Evolutionary conservation across 2,113 vertebrate species (phyloP), one percentile per base, ranked within the genome.

Genomic region (Pseudorasbora parva): DNA sequence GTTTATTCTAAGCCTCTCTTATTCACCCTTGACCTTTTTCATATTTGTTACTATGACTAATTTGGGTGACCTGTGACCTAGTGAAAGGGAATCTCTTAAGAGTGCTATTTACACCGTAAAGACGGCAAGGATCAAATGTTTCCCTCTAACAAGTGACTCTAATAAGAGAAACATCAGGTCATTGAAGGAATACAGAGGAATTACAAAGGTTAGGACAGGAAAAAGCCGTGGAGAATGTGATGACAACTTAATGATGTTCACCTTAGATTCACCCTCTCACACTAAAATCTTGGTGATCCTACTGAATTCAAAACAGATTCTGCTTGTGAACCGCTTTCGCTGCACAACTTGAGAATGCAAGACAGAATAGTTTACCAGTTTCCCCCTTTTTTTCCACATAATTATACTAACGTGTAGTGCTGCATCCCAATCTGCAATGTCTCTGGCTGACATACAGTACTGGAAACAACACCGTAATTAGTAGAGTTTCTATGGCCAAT

Each of bases 11-110:
- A 51, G 19, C 77, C 62, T 7, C 78, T 68, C 78, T 75, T 30
- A 78, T 72, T 59, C 64, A 87, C 86, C 56, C 87, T 86, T 86
- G 85, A 88, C 89, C 81, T 86, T 71, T 47, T 74, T 56, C 75
- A 84, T 78, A 56, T 84, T 86, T 84, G 81, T 84, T 83, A 64
- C 64, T 84, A 74, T 84, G 82, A 83, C 68, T 84, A 86, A 86
- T 82, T 62, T 33, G 1, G 51, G 47, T 81, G 82, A 81, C 76
- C 87, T 91, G 80, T 84, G 54, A 88, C 82, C 88, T 84, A 60
- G 6, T 86, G 66, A 78, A 84, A 87, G 69, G 76, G 2, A 85
- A 54, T 30, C 0, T 81, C n/a, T 84, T 69, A 60, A 19, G 37
- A 56, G 10, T 73, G 30, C 78, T 11, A 72, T 56, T 41, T 75